phyloP scores from a whole-genome alignment of 2,888 invertebrate species.

The Brenthis daphne region DNA sequence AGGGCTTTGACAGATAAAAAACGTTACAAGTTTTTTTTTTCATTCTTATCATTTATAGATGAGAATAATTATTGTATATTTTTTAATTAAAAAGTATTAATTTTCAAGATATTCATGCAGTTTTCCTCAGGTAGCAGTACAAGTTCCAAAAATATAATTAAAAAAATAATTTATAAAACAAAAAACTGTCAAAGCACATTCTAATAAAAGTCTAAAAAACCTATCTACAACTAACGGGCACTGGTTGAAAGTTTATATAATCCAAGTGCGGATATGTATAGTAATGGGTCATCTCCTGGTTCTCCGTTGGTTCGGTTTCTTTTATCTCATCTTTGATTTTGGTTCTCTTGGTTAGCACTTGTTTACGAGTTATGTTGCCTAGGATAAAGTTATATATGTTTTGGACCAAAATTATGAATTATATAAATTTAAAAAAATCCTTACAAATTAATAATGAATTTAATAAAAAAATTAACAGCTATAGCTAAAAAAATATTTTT shows the following conservation, averaged over 20 bases:
- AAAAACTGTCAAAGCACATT: conserved; percentile 6
- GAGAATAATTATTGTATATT: not conserved
- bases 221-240: conserved; percentile 69
- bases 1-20: conserved; percentile 6
- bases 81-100: not conserved
- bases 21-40: not conserved
- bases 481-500: not conserved
- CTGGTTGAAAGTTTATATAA: conserved; percentile 67
- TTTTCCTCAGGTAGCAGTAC: too few relatives aligned
- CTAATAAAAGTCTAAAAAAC: conserved; percentile 1
- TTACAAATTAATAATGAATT: not conserved
- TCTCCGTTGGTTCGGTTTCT: conserved; percentile 50
- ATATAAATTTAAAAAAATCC: not conserved
- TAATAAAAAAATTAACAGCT: not conserved
- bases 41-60: not conserved
- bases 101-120: not conserved
- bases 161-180: not conserved
- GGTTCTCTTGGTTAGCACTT: conserved; percentile 59
- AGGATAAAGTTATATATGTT: conserved; percentile 41
- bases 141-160: not conserved
- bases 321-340: conserved; percentile 55
- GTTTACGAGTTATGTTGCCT: conserved; percentile 74
- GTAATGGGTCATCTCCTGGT: conserved; percentile 36
- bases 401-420: conserved; percentile 2
- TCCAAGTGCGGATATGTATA: conserved; percentile 68